Evolutionary conservation across 2,888 invertebrate species (phyloP).

Genomic region (Eudasyphora cyanicolor): DNA sequence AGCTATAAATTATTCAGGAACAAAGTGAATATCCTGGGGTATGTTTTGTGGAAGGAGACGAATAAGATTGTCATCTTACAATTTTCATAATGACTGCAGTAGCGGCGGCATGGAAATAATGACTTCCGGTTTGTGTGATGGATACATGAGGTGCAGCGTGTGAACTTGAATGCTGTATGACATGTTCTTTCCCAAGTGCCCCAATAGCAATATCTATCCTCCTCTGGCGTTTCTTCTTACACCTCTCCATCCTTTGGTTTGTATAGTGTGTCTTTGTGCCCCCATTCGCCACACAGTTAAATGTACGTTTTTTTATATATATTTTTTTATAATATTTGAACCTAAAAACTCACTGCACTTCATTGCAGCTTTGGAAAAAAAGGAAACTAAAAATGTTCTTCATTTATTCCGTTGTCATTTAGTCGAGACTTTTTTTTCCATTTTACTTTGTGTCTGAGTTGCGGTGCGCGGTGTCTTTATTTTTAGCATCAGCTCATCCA

Average conservation of each 20-base stretch:
- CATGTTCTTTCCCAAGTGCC: background rate
- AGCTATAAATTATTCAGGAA: background rate
- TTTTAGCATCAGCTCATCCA: background rate
- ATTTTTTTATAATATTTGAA: no score
- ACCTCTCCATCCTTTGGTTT: background rate
- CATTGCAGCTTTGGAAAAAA: background rate
- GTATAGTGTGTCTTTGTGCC: background rate
- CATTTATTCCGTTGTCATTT: background rate
- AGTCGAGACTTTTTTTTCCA: background rate
- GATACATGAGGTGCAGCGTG: background rate
- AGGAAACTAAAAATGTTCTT: background rate
- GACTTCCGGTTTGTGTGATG: background rate
- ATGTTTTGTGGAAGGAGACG: background rate
- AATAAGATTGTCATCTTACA: no score
- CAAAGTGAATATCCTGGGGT: background rate
- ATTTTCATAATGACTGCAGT: background rate
- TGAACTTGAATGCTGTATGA: background rate
- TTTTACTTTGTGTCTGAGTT: background rate
- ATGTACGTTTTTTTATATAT: background rate
- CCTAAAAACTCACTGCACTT: background rate
- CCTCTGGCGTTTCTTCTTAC: background rate
- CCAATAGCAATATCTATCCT: background rate
- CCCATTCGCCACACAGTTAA: background rate
- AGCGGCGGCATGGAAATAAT: slow-evolving; percentile 1
- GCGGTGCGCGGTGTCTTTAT: background rate